Percentiles rank a stretch among this genome's conserved stretches.
phyloP scores from a whole-genome alignment of 1,140 invertebrate species.

The Pogonomyrmex barbatus region DNA sequence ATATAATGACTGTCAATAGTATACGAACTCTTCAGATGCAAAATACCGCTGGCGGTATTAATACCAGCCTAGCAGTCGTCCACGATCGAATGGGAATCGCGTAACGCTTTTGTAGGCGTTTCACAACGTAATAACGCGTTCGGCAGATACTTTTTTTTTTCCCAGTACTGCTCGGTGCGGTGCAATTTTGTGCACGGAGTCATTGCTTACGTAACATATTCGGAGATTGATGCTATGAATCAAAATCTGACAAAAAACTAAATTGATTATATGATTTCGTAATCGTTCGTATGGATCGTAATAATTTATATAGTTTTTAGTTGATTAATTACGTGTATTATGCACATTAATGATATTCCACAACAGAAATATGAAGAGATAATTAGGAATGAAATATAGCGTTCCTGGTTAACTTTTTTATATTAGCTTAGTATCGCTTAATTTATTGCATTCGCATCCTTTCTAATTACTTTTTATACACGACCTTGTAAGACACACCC shows the following conservation, averaged over 20 bases:
- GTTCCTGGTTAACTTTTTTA: neutral
- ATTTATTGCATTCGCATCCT: neutral
- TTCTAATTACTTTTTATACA: neutral
- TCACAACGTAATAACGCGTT: slow-evolving; percentile 1
- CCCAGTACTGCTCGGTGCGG: neutral
- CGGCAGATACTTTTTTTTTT: neutral
- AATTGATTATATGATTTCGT: neutral
- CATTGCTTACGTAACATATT: neutral
- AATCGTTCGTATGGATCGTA: no score
- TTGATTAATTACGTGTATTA: neutral
- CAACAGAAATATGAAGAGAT: neutral
- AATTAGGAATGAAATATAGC: neutral
- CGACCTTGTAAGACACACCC: slow-evolving; percentile 9
- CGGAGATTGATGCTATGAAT: slow-evolving; percentile 5
- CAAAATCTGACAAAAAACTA: neutral
- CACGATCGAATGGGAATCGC: slow-evolving; percentile 12
- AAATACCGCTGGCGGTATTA: neutral
- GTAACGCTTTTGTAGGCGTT: neutral
- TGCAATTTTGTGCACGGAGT: neutral
- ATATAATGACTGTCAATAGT: neutral
- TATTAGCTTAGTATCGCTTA: neutral
- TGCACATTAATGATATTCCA: neutral
- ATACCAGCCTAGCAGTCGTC: neutral
- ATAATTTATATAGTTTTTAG: neutral
- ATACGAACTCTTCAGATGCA: neutral